Base-by-base conservation (phyloP, 2,888 invertebrate species). In the Limnephilus auricula region DNA sequence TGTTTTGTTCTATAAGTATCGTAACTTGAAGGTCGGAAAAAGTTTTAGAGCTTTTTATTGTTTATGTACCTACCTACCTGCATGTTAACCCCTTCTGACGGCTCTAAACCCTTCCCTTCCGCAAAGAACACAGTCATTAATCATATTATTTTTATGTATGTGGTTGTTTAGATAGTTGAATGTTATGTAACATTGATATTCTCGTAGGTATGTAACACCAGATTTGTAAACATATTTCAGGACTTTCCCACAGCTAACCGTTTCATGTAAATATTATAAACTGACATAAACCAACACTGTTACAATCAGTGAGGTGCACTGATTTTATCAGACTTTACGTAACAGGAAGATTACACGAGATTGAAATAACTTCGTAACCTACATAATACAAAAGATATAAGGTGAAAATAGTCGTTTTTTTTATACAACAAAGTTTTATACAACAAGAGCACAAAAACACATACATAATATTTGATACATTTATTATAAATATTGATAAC, bases 201-300 rank as follows among this genome's bases (percentile, higher is more conserved):
- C 65, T 25, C 65, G 25, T 65, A 18, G 65, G 18, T 37, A 37
- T 9, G 9, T 65, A 65, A 65, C 65, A 65, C n/a, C 25, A 65
- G 65, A n/a, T 65, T 65, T 65, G 25, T 65, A 65, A 25, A 65
- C 25, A 83, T 34, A 85, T 85, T 85, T 85, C 85, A 85, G 85
- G 95, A 93, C 84, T 87, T 87, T 87, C 65, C 78, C 87, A 87
- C 87, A 78, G 32, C 13, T 87, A 78, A 65, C 87, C 65, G 18
- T 50, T 65, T 78, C 15, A 78, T 65, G 85, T 87, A 65, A 78
- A 78, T 65, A 37, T 84, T 84, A 37, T 40, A 37, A 84, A 84
- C 40, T 37, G 84, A 84, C 84, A 87, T 87, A 32, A 32, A 9
- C 87, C 78, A 65, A 32, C 65, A 87, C 18, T 87, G 78, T 50